phyloP scores from a whole-genome alignment of 2,888 invertebrate genomes.

The Drosophila incognita region DNA sequence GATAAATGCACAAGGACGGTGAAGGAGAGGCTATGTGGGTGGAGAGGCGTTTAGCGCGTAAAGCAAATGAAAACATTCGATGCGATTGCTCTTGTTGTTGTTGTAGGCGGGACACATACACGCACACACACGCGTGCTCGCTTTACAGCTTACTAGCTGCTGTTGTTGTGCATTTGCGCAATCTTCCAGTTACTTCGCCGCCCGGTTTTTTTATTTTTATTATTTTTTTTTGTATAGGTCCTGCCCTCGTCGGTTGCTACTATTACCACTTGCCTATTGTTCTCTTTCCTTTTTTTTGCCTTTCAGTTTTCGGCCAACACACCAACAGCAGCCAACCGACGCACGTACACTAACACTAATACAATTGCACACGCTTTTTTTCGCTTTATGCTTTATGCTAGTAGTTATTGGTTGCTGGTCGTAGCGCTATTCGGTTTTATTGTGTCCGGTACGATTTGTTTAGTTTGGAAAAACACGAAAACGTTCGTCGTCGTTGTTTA shows the following conservation, averaged over 20 bases:
- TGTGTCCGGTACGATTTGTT: slow-evolving; percentile 31
- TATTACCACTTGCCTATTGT: slow-evolving; percentile 28
- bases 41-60: slow-evolving; percentile 27
- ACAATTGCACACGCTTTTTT: slow-evolving; percentile 72
- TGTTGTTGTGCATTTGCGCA: slow-evolving; percentile 56
- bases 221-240: slow-evolving; percentile 25
- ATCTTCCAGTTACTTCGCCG: slow-evolving; percentile 44
- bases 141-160: slow-evolving; percentile 42
- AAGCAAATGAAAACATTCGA: slow-evolving; percentile 54
- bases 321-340: slow-evolving; percentile 66
- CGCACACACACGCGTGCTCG: slow-evolving; percentile 30
- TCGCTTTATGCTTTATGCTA: slow-evolving; percentile 45
- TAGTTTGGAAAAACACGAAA: slow-evolving; percentile 34
- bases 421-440: slow-evolving; percentile 23
- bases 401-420: slow-evolving; percentile 7
- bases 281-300: slow-evolving; percentile 36
- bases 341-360: slow-evolving; percentile 74
- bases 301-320: slow-evolving; percentile 62
- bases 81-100: slow-evolving; percentile 25
- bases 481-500: slow-evolving; percentile 18
- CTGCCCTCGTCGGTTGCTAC: slow-evolving; percentile 22
- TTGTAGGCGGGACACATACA: slow-evolving; percentile 43
- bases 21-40: slow-evolving; percentile 15
- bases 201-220: slow-evolving; percentile 22
- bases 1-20: slow-evolving; percentile 2